Percentiles rank a stretch among this genome's conserved stretches.
Conservation (phyloP, 2,888 invertebrate species). For the Pandemis heparana region DNA sequence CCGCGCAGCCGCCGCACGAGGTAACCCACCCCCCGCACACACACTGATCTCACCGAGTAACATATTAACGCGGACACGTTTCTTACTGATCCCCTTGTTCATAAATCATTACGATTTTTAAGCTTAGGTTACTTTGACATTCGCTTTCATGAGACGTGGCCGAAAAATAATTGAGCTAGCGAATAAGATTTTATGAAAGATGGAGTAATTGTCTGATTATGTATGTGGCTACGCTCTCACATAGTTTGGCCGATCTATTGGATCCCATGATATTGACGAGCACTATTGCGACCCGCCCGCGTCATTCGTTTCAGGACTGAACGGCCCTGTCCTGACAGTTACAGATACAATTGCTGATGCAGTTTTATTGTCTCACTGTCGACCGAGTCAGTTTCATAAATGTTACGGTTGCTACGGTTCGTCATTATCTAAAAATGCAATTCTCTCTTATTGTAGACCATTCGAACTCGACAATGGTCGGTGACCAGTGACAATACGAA, state of each 20-base stretch:
- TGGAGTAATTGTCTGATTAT: not conserved
- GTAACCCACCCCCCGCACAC: slow-evolving; percentile 46
- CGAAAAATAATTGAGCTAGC: too few species aligned
- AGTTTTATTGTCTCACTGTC: too few species aligned
- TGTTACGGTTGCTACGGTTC: not conserved
- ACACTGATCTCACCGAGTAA: not conserved
- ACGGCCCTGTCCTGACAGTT: not conserved
- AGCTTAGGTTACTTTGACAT: too few species aligned
- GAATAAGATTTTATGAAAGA: too few species aligned
- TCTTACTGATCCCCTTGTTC: too few species aligned
- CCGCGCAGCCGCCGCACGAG: slow-evolving; percentile 66
- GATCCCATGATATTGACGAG: not conserved
- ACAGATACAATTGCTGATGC: not conserved
- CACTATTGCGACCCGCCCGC: not conserved
- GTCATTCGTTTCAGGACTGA: too few species aligned
- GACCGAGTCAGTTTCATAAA: not conserved
- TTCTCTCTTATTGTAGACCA: too few species aligned
- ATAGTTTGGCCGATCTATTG: not conserved
- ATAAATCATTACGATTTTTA: too few species aligned
- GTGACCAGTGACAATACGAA: too few species aligned
- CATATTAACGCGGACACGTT: not conserved
- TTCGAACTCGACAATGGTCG: too few species aligned
- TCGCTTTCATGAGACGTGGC: too few species aligned
- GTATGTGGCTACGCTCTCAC: not conserved
- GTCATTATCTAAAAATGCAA: too few species aligned